A percentile compares a stretch with the other conserved stretches of the same genome.
phyloP scores from a whole-genome alignment of 53 echinoderm and acorn worm species.

The Temnopleurus reevesii region DNA sequence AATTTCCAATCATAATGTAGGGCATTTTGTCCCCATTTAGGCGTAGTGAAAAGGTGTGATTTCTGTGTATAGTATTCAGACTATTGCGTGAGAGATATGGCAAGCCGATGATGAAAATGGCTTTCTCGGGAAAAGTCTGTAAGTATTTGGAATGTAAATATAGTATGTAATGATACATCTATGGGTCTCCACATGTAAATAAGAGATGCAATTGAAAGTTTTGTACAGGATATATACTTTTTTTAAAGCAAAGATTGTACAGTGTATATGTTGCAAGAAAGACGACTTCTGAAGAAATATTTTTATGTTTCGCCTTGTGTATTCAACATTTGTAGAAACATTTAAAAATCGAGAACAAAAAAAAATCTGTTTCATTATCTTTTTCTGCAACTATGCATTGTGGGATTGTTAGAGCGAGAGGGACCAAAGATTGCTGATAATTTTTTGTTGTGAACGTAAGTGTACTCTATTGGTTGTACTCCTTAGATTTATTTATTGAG shows the following conservation, averaged over 20 bases:
- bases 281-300: conserved; percentile 4
- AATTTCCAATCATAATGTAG: too few relatives aligned
- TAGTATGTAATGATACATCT: conserved; percentile 31
- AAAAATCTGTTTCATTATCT: conserved; percentile 19
- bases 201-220: not conserved
- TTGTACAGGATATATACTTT: conserved; percentile 29
- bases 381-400: conserved; percentile 61
- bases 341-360: conserved; percentile 33
- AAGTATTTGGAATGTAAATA: conserved; percentile 45
- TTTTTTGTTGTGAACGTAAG: not conserved
- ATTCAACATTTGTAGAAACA: conserved; percentile 42
- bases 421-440: conserved; percentile 51
- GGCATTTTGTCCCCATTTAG: too few relatives aligned
- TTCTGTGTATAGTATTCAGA: conserved; percentile 47
- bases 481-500: conserved; percentile 50
- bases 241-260: conserved; percentile 29
- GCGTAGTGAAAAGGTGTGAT: not conserved
- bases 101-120: not conserved
- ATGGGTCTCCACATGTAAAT: conserved; percentile 48
- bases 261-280: conserved; percentile 62
- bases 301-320: conserved; percentile 24
- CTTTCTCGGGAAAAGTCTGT: conserved; percentile 15
- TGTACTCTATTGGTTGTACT: conserved; percentile 49
- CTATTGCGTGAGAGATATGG: conserved; percentile 24
- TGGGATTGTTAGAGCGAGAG: not conserved